Conservation (phyloP, 2,797 vertebrate species). For the Taeniopygia guttata region DNA sequence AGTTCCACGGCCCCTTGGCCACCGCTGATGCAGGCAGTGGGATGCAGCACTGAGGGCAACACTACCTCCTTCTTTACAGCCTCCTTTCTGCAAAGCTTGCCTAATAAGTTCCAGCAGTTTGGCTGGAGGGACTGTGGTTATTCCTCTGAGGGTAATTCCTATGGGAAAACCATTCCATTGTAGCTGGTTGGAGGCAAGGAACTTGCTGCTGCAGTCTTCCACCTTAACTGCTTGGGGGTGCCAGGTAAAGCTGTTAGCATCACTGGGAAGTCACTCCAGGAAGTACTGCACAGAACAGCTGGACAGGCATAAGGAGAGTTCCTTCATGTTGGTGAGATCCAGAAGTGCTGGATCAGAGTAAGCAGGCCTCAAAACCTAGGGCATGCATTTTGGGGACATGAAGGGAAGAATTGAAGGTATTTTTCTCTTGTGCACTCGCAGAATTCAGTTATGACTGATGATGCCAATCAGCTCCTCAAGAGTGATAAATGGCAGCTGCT, state of each 20-base stretch:
- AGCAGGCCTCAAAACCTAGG: background rate
- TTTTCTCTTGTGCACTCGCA: background rate
- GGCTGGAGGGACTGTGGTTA: background rate
- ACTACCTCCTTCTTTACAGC: background rate
- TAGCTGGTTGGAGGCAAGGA: background rate
- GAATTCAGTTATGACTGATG: background rate
- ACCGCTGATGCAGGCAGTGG: background rate
- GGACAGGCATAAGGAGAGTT: background rate
- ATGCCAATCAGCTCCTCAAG: background rate
- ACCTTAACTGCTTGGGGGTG: background rate
- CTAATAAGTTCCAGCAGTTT: background rate
- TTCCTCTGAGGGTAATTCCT: background rate
- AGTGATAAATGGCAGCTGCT: background rate
- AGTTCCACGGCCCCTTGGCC: background rate
- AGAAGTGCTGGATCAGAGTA: accelerated
- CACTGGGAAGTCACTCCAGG: background rate
- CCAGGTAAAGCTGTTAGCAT: background rate
- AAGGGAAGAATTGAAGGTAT: background rate
- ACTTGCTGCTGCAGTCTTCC: accelerated
- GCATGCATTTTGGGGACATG: background rate
- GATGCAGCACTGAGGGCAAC: background rate
- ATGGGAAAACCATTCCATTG: background rate
- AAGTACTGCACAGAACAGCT: background rate
- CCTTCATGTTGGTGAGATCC: background rate
- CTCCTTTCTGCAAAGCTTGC: background rate